Evolutionary conservation across 2,888 invertebrate genomes (phyloP).

Genomic region (Drosophila leonis): DNA sequence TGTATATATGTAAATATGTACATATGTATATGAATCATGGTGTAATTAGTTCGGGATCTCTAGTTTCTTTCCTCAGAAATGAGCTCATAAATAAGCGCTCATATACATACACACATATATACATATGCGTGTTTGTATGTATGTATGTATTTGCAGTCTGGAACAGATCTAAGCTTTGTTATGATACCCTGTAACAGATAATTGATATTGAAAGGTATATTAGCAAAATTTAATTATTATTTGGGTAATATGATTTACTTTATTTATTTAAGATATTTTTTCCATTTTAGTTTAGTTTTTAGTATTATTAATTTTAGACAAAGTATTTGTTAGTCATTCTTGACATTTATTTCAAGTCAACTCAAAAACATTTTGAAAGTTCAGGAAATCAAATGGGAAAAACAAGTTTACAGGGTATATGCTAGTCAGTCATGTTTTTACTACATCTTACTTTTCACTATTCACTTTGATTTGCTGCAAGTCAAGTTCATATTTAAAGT

Average conservation of each 20-base stretch:
- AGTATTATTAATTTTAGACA: too few relatives aligned
- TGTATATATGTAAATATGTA: not conserved
- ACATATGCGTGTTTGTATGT: too few relatives aligned
- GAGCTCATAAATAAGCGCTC: conserved; percentile 70
- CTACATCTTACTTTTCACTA: not conserved
- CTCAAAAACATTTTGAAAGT: too few relatives aligned
- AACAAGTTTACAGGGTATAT: not conserved
- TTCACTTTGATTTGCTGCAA: not conserved
- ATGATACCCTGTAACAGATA: not conserved
- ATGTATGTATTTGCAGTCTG: conserved; percentile 44
- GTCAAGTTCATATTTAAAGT: not conserved
- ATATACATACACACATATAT: too few relatives aligned
- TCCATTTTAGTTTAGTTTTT: too few relatives aligned
- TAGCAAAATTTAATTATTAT: too few relatives aligned
- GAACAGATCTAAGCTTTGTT: conserved; percentile 29
- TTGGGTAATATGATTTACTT: too few relatives aligned
- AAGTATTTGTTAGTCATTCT: too few relatives aligned
- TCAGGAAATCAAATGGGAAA: too few relatives aligned
- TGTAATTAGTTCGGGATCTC: conserved; percentile 65
- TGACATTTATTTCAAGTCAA: too few relatives aligned
- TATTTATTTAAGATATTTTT: too few relatives aligned
- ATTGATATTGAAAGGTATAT: not conserved
- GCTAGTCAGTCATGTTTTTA: not conserved
- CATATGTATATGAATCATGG: conserved; percentile 54
- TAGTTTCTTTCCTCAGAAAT: conserved; percentile 57